Base-by-base conservation (phyloP, 2,888 invertebrate genomes). In the Trisateles emortualis region DNA sequence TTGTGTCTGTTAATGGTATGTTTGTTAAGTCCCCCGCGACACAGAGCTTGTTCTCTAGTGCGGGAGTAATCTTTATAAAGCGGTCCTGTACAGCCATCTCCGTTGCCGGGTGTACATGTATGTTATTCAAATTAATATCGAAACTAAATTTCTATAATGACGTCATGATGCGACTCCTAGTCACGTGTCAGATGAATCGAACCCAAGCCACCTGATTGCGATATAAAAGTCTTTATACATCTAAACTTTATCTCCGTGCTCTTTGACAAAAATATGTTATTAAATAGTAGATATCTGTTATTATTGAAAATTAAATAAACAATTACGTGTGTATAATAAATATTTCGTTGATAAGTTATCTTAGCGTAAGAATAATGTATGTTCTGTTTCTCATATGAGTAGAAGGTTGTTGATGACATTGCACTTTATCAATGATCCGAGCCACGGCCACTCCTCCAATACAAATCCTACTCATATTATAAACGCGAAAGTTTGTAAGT, bases 381-480 rank as follows among this genome's bases (percentile, higher is more conserved):
- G 41, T 33, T 35, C 44, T 60, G 41, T 58, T 41, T 58, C 55
- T 42, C 67, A 47, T 44, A 47, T 10, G 17, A n/a, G 13, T 35
- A 26, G 33, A 51, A 4, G 42, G 45, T 53, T 41, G 54, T 56
- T 39, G 47, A 54, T 64, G 68, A 17, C 38, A 33, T 46, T 49
- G 52, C 52, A 33, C 14, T 54, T 49, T 54, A 56, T 59, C 43
- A 49, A 56, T 63, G 42, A 58, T 49, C 33, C 36, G n/a, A 45
- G 8, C 13, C 14, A 13, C 22, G 30, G 22, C 14, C 39, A 14
- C 29, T 19, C 19, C 32, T 47, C 14, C 32, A 38, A 14, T n/a
- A n/a, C n/a, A n/a, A n/a, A n/a, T n/a, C n/a, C n/a, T n/a, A n/a
- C n/a, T n/a, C n/a, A n/a, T n/a, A n/a, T n/a, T n/a, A n/a, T n/a